Evolutionary conservation across 2,888 invertebrate species (phyloP).

Genomic region (Agriopis aurantiaria): DNA sequence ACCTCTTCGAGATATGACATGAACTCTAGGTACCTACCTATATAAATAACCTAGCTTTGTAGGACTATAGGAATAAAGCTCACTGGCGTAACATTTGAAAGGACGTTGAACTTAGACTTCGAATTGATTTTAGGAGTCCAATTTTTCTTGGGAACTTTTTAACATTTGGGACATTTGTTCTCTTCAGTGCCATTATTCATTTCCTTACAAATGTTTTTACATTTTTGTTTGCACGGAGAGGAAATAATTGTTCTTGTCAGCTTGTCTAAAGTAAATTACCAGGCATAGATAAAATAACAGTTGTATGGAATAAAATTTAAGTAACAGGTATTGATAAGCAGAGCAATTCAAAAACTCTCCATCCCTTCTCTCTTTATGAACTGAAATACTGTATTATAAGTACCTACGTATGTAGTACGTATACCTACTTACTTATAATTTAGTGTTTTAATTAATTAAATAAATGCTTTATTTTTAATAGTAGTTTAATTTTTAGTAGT

Average conservation of each 20-base stretch:
- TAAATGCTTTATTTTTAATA: no score
- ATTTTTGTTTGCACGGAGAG: not conserved
- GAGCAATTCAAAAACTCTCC: not conserved
- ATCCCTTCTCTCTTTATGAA: no score
- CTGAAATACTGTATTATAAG: no score
- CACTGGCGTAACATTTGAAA: conserved; percentile 11
- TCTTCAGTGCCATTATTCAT: conserved; percentile 15
- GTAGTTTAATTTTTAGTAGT: no score
- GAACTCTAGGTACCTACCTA: conserved; percentile 38
- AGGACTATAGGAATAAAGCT: conserved; percentile 13
- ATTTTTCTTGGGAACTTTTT: conserved; percentile 27
- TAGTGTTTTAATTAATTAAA: no score
- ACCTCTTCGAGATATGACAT: conserved; percentile 49
- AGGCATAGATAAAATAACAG: not conserved
- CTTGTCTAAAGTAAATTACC: conserved; percentile 3
- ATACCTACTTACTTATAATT: no score
- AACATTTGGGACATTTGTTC: conserved; percentile 16
- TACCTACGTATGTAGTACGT: no score
- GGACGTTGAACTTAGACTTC: conserved; percentile 29
- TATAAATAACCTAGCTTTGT: not conserved
- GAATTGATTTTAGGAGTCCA: conserved; percentile 12
- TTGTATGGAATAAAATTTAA: not conserved
- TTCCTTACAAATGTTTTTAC: conserved; percentile 13
- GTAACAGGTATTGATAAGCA: not conserved
- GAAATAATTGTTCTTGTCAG: conserved; percentile 10